phyloP scores from a whole-genome alignment of 1,140 invertebrate genomes.

The Rhopalosiphum padi region DNA sequence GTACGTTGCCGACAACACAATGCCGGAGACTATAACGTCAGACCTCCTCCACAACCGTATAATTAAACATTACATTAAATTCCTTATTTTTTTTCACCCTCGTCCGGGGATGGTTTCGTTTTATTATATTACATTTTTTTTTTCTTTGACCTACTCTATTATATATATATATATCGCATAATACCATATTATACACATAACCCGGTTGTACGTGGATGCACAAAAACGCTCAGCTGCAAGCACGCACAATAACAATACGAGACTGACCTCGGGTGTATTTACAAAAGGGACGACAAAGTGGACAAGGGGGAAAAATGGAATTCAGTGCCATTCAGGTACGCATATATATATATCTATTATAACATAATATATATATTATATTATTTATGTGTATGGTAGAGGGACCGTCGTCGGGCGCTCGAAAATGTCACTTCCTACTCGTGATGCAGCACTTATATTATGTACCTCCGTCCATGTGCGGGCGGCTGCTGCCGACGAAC shows the following conservation, averaged over 20 bases:
- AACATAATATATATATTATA: neutral
- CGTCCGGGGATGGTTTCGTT: constrained; percentile 33
- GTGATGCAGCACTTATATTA: neutral
- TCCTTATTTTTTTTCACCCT: neutral
- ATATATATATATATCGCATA: neutral
- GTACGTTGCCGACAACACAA: neutral
- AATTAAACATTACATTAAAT: constrained; percentile 54
- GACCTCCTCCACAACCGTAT: constrained; percentile 49
- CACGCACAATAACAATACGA: neutral
- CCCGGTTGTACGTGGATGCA: neutral
- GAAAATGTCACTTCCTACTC: constrained; percentile 39
- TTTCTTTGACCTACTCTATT: neutral
- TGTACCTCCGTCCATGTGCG: neutral
- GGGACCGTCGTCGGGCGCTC: neutral
- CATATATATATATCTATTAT: neutral
- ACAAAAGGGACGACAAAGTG: constrained; percentile 39
- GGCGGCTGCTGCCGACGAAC: neutral
- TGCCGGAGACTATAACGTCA: neutral
- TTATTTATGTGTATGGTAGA: neutral
- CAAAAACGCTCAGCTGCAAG: constrained; percentile 46
- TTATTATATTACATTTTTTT: neutral
- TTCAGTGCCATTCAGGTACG: neutral
- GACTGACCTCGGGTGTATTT: constrained; percentile 28
- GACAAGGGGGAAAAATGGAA: constrained; percentile 46
- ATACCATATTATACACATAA: neutral